Evolutionary conservation across 2,888 invertebrate species (phyloP), one percentile per base, ranked within the genome.

Genomic region (Dinocampus coccinellae): DNA sequence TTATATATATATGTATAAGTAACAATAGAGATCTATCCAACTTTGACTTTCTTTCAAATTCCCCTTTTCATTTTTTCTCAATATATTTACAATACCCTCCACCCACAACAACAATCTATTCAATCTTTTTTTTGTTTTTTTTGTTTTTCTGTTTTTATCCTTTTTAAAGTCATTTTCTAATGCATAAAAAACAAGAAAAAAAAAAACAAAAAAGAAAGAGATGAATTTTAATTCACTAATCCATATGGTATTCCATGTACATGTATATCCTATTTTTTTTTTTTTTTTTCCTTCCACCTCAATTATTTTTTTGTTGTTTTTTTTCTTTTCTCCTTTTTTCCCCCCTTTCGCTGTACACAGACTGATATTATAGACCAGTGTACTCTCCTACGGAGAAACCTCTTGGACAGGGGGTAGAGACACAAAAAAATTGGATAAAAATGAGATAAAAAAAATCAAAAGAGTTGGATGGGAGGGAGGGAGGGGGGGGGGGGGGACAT

Each of bases 151-250:
- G 16, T 3, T 7, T n/a, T n/a, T n/a, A n/a, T n/a, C n/a, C n/a
- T n/a, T n/a, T n/a, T n/a, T n/a, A n/a, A n/a, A n/a, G n/a, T n/a
- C n/a, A n/a, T n/a, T n/a, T n/a, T n/a, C n/a, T n/a, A n/a, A n/a
- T n/a, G n/a, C n/a, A n/a, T n/a, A n/a, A n/a, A n/a, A n/a, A n/a
- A n/a, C n/a, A n/a, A n/a, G n/a, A n/a, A n/a, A n/a, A n/a, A n/a
- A 9, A 2, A 47, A 55, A 24, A 0, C 11, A 24, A 55, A 13
- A 9, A 3, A 22, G 10, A 73, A 69, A 73, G 76, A 29, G 57
- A n/a, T 47, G 62, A 75, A 82, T 80, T 82, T 82, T 81, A 82
- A 82, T 82, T 81, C 81, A 81, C 81, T 78, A 81, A 80, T 79
- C 82, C 82, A 82, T 82, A 81, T 82, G 82, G 82, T 78, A 75